phyloP scores from a whole-genome alignment of 1,140 invertebrate species.

The Cyclina sinensis region DNA sequence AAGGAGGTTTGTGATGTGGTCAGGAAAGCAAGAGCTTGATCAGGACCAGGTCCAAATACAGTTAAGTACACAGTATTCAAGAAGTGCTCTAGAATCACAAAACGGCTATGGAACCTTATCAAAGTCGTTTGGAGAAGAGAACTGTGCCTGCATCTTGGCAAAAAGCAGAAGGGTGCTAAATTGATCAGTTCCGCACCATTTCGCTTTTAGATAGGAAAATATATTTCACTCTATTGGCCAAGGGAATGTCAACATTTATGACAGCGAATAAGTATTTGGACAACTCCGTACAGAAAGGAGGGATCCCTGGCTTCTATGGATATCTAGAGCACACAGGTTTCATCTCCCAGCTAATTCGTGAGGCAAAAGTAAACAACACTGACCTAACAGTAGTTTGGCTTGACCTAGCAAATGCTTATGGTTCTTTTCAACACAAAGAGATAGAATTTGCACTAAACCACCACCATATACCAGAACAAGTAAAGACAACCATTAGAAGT shows the following conservation, averaged over 20 bases:
- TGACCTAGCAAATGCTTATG: slow-evolving; percentile 36
- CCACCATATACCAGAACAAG: slow-evolving; percentile 22
- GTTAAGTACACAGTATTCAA: no score
- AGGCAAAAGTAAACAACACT: slow-evolving; percentile 2
- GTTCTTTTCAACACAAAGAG: slow-evolving; percentile 10
- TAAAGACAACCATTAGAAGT: background rate
- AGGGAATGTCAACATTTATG: background rate
- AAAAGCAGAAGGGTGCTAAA: slow-evolving; percentile 49
- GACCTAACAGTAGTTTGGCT: slow-evolving; percentile 48
- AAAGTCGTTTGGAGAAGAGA: slow-evolving; percentile 15
- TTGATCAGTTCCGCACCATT: slow-evolving; percentile 54
- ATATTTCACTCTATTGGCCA: slow-evolving; percentile 1
- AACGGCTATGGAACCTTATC: background rate
- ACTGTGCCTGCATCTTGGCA: slow-evolving; percentile 5
- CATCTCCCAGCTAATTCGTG: background rate
- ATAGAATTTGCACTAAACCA: background rate
- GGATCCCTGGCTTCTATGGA: slow-evolving; percentile 16
- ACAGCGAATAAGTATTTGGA: slow-evolving; percentile 3
- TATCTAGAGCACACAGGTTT: slow-evolving; percentile 13
- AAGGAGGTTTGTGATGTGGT: no score
- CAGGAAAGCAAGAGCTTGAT: no score
- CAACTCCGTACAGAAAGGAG: slow-evolving; percentile 34
- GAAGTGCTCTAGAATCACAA: no score
- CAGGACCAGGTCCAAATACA: no score
- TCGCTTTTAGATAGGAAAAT: slow-evolving; percentile 50